phyloP scores from a whole-genome alignment of 2,113 vertebrate genomes.

The Notiomystis cincta region DNA sequence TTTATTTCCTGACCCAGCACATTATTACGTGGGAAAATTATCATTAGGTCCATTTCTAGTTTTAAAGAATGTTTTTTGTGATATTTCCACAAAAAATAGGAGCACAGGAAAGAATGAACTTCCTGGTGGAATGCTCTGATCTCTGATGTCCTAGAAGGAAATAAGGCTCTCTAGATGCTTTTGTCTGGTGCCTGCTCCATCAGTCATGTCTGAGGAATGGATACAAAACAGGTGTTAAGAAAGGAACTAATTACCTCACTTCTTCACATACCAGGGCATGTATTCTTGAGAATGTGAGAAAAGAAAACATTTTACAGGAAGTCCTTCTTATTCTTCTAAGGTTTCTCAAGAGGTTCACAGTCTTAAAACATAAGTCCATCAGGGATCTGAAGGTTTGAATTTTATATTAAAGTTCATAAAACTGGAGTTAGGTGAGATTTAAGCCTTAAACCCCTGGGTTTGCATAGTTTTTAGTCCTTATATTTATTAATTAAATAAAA shows the following conservation, averaged over 20 bases:
- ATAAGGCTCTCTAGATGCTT: background rate
- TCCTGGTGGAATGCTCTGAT: background rate
- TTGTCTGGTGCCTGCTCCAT: rapidly evolving
- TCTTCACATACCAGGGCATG: background rate
- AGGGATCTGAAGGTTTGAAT: background rate
- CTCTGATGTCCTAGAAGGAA: background rate
- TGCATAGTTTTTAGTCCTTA: background rate
- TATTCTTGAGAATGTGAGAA: background rate
- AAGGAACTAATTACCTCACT: background rate
- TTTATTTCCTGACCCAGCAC: background rate
- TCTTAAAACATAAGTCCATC: background rate
- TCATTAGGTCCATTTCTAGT: background rate
- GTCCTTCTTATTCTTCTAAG: background rate
- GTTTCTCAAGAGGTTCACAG: background rate
- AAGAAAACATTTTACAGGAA: background rate
- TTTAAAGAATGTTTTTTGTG: background rate
- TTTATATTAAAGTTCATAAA: background rate
- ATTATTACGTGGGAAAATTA: background rate
- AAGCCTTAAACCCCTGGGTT: background rate
- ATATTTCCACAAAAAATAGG: background rate
- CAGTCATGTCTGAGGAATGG: background rate
- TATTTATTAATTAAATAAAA: background rate
- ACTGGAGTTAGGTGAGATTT: background rate
- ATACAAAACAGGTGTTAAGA: background rate
- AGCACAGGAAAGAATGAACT: background rate